phyloP scores from a whole-genome alignment of 2,888 invertebrate genomes.

The Metalampra italica region DNA sequence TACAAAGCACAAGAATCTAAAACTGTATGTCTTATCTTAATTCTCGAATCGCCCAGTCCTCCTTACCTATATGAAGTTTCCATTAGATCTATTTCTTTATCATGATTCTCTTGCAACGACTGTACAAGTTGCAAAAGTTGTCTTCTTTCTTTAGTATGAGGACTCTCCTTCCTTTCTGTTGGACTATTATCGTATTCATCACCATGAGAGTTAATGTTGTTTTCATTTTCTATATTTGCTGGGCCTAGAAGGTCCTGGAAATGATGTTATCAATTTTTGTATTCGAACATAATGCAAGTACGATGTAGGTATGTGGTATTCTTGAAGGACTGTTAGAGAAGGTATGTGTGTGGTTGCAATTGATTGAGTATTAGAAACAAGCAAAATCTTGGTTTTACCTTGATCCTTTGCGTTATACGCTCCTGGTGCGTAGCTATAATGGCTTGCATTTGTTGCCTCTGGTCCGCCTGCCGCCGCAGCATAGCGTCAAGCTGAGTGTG shows the following conservation, averaged over 20 bases:
- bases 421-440: slow-evolving; percentile 80
- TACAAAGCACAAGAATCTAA: not conserved
- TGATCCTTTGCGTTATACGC: slow-evolving; percentile 79
- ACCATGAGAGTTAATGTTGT: slow-evolving; percentile 13
- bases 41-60: not conserved
- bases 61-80: slow-evolving; percentile 80
- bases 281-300: too few species aligned
- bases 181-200: slow-evolving; percentile 27
- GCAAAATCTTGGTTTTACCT: slow-evolving; percentile 38
- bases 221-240: slow-evolving; percentile 28
- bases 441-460: slow-evolving; percentile 77
- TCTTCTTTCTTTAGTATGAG: slow-evolving; percentile 52
- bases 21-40: too few species aligned
- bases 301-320: too few species aligned
- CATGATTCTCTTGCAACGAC: slow-evolving; percentile 77
- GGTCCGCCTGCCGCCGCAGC: slow-evolving; percentile 74
- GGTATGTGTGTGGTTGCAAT: too few species aligned
- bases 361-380: too few species aligned
- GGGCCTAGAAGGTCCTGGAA: slow-evolving; percentile 53
- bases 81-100: slow-evolving; percentile 80
- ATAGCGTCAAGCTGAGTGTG: slow-evolving; percentile 75
- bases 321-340: too few species aligned
- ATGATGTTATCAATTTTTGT: not conserved
- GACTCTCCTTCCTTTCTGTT: slow-evolving; percentile 38
- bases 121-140: slow-evolving; percentile 70